Percentiles rank a stretch among this genome's conserved stretches.
Evolutionary conservation across 2,888 invertebrate genomes (phyloP).

Genomic region (Agrochola macilenta): DNA sequence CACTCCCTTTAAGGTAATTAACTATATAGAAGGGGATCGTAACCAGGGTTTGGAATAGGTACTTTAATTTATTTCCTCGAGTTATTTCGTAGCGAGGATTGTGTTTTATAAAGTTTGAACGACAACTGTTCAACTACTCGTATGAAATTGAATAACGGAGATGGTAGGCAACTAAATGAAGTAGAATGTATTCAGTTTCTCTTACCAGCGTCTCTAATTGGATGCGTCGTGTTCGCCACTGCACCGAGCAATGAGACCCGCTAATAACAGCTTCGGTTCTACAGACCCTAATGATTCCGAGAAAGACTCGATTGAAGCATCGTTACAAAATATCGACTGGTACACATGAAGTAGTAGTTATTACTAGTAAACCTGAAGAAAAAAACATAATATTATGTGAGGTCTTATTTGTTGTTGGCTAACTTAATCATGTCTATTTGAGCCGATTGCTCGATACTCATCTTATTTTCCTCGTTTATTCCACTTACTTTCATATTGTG

Average conservation of each 20-base stretch:
- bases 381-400: not conserved
- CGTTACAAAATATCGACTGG: not conserved
- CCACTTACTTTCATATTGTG: not conserved
- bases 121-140: not conserved
- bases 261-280: not conserved
- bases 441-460: not conserved
- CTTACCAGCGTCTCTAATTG: not conserved
- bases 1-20: not conserved
- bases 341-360: not conserved
- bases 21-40: slow-evolving; percentile 1
- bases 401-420: not conserved
- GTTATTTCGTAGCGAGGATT: not conserved
- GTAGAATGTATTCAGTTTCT: not conserved
- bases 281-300: not conserved
- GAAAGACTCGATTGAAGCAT: not conserved
- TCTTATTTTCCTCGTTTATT: not conserved
- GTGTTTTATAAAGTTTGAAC: slow-evolving; percentile 8
- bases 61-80: slow-evolving; percentile 10
- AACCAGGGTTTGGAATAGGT: slow-evolving; percentile 4
- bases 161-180: not conserved
- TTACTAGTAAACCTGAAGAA: not conserved
- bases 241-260: not conserved
- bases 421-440: not conserved
- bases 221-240: not conserved
- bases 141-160: not conserved